Base-by-base conservation (phyloP, 2,113 vertebrate species). In the Tragulus kanchil region DNA sequence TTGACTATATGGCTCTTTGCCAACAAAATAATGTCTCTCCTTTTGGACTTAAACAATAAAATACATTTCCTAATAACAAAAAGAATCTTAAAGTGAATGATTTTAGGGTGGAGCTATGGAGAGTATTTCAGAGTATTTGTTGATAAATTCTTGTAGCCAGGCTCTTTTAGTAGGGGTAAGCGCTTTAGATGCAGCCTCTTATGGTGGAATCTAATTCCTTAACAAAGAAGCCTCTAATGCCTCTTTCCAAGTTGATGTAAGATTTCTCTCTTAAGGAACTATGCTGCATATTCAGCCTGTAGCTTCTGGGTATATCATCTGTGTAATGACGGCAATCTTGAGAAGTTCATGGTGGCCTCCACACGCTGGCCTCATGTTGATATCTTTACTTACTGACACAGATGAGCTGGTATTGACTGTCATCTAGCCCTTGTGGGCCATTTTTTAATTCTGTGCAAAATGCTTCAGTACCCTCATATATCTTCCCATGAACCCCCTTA, bases 291-390 rank as follows among this genome's bases (percentile, higher is more conserved):
- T 65, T 90, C 61, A 50, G 54, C 16, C n/a, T 71, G 69, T 59
- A 59, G 82, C 87, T 96, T 96, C 87, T 95, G n/a, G 54, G 77
- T 42, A 61, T 61, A 48, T 84, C 94, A 96, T 97, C 92, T 82
- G 48, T 95, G 61, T 90, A 64, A 64, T 85, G 62, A 67, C 61
- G 52, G 54, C n/a, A 58, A 77, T 94, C 64, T 91, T 90, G 67
- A 83, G 93, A 95, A 79, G 52, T n/a, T 25, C 26, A 50, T 12
- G 50, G 90, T 96, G 89, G 48, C 59, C 90, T 71, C 90, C 71
- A 36, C 61, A 90, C 23, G 2, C 36, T 62, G 52, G n/a, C 91
- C 81, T 87, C 56, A 5, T 28, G 36, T 62, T 84, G 69, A 23
- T 81, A 25, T 90, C 56, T 94, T 59, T 89, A 61, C 62, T 54